A percentile compares a stretch with the other conserved stretches of the same genome.
These are phyloP conservation scores for Etheostoma perlongum DNA, from an alignment of 2,797 vertebrate genomes.

Conservation along the genomic window DNA sequence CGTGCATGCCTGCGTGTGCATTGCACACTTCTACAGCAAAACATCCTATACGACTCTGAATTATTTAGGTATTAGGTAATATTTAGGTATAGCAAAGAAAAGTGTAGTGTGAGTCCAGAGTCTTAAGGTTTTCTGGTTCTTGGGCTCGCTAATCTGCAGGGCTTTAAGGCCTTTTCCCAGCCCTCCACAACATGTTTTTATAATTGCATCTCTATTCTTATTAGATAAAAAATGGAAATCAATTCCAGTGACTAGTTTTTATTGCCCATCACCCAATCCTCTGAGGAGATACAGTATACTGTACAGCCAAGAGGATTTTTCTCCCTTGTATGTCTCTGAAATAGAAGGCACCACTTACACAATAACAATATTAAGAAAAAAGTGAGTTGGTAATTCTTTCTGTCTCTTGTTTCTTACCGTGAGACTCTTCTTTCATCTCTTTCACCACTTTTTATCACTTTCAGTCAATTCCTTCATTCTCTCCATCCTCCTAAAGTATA, in stretches of 20 bases:
- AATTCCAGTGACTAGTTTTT: constrained; percentile 41
- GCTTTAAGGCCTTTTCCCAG: constrained; percentile 26
- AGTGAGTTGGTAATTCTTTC: constrained; percentile 13
- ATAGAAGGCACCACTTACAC: constrained; percentile 25
- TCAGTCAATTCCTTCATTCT: constrained; percentile 28
- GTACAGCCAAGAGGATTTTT: constrained; percentile 24
- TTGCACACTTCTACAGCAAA: neutral
- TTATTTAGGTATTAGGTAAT: constrained; percentile 18
- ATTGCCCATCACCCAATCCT: constrained; percentile 26
- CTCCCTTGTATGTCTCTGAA: constrained; percentile 24
- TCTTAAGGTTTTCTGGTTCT: constrained; percentile 18
- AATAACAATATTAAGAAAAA: constrained; percentile 37
- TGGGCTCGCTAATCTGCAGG: constrained; percentile 28
- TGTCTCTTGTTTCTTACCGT: neutral
- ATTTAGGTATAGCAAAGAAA: constrained; percentile 19
- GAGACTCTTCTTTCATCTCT: constrained; percentile 9
- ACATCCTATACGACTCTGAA: constrained; percentile 12
- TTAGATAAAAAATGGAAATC: constrained; percentile 64
- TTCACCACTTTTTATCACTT: constrained; percentile 36
- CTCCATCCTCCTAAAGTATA: constrained; percentile 21
- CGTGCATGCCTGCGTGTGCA: neutral
- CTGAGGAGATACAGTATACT: constrained; percentile 4
- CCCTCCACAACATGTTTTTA: constrained; percentile 34
- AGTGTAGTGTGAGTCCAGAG: neutral
- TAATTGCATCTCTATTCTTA: constrained; percentile 63